Evolutionary conservation across 2,888 invertebrate species (phyloP), one percentile per base, ranked within the genome.

Genomic region (Baccha elongata): DNA sequence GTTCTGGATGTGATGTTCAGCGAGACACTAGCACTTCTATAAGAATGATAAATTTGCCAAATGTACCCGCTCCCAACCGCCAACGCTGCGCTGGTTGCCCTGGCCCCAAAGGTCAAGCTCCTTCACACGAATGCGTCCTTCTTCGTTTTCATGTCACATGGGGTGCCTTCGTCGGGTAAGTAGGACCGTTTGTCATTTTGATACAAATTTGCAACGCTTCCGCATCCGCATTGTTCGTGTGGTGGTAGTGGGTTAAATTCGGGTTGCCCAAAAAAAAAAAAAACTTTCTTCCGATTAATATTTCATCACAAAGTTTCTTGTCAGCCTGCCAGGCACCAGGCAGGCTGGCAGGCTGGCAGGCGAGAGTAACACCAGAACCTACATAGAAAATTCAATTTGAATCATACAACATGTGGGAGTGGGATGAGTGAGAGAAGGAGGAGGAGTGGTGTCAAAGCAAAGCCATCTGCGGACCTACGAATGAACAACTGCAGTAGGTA

Each of bases 271-370:
- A 8, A 64, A 7, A 42, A 50, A 44, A 55, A 48, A 55, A 72
- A 55, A 72, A 83, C 48, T 55, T 73, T 72, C 32, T 32, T 53
- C 55, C 68, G 78, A 83, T 83, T 78, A 78, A 78, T 83, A 83
- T 83, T 83, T 83, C 78, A 83, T 83, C 83, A 73, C 44, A 78
- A 78, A 83, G 67, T 78, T 83, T 73, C 78, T 68, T 83, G 83
- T 78, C 81, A 78, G 78, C 42, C 78, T 76, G 83, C 80, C 80
- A 81, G 80, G 60, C 74, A 48, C 53, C 23, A 58, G 21, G 13
- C 37, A 58, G 21, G 21, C 42, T 3, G 32, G n/a, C 32, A 40
- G 15, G 37, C 72, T 60, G 60, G 29, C 60, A 35, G 37, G 53
- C 75, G 46, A 40, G 58, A 60, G 60, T 72, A 72, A 78, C 76